Conservation (phyloP, 2,797 vertebrate species). For the Centropyge bicolor region DNA sequence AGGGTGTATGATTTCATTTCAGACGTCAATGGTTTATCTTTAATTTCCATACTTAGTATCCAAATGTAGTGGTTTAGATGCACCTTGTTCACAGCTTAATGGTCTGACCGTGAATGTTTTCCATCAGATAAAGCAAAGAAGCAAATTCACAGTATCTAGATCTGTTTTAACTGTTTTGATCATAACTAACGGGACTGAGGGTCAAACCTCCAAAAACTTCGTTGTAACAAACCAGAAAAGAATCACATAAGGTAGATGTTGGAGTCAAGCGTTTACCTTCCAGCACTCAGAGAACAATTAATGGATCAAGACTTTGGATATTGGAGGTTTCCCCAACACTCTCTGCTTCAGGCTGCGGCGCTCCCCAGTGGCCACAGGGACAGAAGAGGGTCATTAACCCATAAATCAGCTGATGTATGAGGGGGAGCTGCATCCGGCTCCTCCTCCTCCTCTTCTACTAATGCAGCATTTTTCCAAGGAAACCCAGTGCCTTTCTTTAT, state of each 20-base stretch:
- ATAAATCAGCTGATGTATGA: conserved; percentile 75
- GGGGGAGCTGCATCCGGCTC: conserved; percentile 41
- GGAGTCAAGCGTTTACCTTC: not conserved
- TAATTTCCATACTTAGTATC: not conserved
- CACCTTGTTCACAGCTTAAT: too few relatives aligned
- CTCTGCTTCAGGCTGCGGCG: conserved; percentile 1
- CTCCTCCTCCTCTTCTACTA: conserved; percentile 40
- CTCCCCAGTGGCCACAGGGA: conserved; percentile 44
- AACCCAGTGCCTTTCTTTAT: conserved; percentile 32
- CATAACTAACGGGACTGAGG: not conserved
- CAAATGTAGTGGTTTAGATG: too few relatives aligned
- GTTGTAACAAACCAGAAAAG: not conserved
- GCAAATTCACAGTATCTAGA: too few relatives aligned
- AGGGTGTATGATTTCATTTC: not conserved
- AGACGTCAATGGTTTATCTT: not conserved
- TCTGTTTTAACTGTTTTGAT: not conserved
- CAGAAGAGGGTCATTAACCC: conserved; percentile 58
- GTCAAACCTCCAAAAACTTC: not conserved
- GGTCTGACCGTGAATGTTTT: too few relatives aligned
- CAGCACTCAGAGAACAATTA: conserved; percentile 26
- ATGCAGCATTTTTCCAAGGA: conserved; percentile 51
- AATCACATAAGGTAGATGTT: not conserved
- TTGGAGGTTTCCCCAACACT: conserved; percentile 10
- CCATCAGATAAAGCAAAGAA: too few relatives aligned
- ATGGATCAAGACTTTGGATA: conserved; percentile 23